Evolutionary conservation across 2,888 invertebrate genomes (phyloP).

Genomic region (Hirtodrosophila alboralis): DNA sequence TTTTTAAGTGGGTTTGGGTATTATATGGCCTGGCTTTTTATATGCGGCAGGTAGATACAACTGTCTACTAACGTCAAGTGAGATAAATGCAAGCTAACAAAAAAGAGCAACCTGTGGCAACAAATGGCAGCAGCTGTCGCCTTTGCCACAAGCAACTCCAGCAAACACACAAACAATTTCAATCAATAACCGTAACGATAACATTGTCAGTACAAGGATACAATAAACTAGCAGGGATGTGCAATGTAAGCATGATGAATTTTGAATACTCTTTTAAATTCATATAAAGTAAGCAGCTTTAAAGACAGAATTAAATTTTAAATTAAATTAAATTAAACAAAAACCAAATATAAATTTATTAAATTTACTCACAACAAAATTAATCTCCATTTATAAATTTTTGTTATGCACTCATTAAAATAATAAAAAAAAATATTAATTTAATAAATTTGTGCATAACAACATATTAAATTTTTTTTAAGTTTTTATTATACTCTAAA

Average conservation of each 20-base stretch:
- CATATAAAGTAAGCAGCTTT: too few relatives aligned
- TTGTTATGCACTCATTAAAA: too few relatives aligned
- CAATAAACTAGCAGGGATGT: conserved; percentile 20
- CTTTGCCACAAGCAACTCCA: conserved; percentile 25
- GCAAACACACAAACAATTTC: conserved; percentile 57
- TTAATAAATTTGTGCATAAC: too few relatives aligned
- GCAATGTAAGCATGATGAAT: accelerated
- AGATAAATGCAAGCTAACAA: conserved; percentile 51
- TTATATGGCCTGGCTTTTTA: neutral
- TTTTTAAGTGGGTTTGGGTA: neutral
- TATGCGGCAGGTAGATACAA: conserved; percentile 26
- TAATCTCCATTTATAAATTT: too few relatives aligned
- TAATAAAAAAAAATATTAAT: too few relatives aligned
- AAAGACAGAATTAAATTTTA: too few relatives aligned
- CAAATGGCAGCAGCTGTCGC: conserved; percentile 60
- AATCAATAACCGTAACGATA: conserved; percentile 77
- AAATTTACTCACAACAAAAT: too few relatives aligned
- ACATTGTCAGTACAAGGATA: conserved; percentile 58
- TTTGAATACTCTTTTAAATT: conserved; percentile 23
- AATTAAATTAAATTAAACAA: too few relatives aligned
- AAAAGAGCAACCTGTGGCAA: conserved; percentile 48
- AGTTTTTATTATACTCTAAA: too few relatives aligned
- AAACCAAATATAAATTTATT: too few relatives aligned
- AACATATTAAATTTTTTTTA: too few relatives aligned
- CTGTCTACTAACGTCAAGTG: conserved; percentile 47